Evolutionary conservation across 2,113 vertebrate genomes (phyloP).

Genomic region (Sisor rabdophorus): DNA sequence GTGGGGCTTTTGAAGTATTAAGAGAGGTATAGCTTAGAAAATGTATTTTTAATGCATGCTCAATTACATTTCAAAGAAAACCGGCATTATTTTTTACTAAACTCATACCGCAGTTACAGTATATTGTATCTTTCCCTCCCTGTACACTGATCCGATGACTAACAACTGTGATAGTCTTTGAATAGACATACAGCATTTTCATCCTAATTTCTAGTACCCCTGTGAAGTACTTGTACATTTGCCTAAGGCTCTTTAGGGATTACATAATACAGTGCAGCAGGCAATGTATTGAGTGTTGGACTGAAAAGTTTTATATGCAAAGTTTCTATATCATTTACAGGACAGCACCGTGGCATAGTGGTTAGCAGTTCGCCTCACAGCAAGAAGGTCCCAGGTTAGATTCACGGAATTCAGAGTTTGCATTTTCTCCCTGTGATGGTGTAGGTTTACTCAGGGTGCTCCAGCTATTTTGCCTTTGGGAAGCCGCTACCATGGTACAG

Average conservation of each 20-base stretch:
- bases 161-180: background rate
- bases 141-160: background rate
- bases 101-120: background rate
- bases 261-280: conserved; percentile 18
- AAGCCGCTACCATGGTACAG: conserved; percentile 34
- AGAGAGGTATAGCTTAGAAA: background rate
- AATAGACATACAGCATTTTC: background rate
- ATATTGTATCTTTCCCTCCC: background rate
- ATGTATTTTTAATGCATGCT: too few species aligned
- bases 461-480: too few species aligned
- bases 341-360: too few species aligned
- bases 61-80: background rate
- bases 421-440: too few species aligned
- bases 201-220: background rate
- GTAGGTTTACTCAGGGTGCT: too few species aligned
- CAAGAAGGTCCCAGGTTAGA: too few species aligned
- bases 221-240: conserved; percentile 8
- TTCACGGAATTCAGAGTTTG: too few species aligned
- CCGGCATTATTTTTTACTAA: background rate
- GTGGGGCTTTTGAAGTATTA: background rate
- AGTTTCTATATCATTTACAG: background rate
- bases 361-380: too few species aligned
- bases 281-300: background rate
- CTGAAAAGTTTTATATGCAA: background rate
- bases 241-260: conserved; percentile 16